Evolutionary conservation across 1,140 invertebrate species (phyloP).

Genomic region (Lepidurus packardi): DNA sequence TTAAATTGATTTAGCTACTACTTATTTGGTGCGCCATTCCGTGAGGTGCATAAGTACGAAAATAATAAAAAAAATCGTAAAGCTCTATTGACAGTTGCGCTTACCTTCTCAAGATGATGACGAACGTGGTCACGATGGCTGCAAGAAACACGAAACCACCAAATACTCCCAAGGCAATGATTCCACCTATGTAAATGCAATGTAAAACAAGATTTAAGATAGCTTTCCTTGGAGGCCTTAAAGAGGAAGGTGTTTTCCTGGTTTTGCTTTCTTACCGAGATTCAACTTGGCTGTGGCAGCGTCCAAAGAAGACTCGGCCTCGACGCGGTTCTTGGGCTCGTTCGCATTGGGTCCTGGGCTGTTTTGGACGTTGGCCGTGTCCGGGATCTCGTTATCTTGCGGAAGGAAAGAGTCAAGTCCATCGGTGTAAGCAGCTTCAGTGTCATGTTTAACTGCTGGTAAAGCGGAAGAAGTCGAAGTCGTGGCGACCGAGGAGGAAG

Average conservation of each 20-base stretch:
- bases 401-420: conserved; percentile 33
- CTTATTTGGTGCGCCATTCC: conserved; percentile 10
- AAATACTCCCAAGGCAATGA: conserved; percentile 82
- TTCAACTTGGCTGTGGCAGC: conserved; percentile 68
- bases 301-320: conserved; percentile 47
- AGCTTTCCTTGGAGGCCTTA: not conserved
- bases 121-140: conserved; percentile 79
- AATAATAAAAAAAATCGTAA: not conserved
- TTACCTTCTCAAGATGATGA: conserved; percentile 84
- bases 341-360: conserved; percentile 51
- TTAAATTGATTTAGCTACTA: not conserved
- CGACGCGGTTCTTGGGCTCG: conserved; percentile 48
- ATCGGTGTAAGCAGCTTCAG: conserved; percentile 26
- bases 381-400: conserved; percentile 53
- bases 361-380: conserved; percentile 50
- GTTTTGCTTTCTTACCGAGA: conserved; percentile 49
- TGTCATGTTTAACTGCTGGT: conserved; percentile 28
- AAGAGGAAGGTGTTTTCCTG: not conserved
- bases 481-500: conserved; percentile 22
- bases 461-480: not conserved
- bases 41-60: conserved; percentile 20
- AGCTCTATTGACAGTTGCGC: conserved; percentile 35
- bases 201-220: not conserved
- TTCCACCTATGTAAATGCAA: conserved; percentile 55
- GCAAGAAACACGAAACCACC: conserved; percentile 83